Evolutionary conservation across 2,888 invertebrate genomes (phyloP).

Genomic region (Drosophila falleni): DNA sequence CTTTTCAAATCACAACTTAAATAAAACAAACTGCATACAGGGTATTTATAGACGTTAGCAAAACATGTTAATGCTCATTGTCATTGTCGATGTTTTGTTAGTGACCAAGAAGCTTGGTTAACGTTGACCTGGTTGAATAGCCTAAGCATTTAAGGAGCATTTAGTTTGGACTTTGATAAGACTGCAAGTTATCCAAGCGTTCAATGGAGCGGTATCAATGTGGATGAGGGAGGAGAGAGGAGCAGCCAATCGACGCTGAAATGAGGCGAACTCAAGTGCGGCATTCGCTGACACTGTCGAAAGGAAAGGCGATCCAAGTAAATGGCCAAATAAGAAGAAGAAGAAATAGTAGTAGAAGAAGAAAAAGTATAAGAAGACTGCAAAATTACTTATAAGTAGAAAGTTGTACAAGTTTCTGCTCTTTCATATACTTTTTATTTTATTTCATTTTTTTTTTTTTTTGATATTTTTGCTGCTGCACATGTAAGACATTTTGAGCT

Average conservation of each 20-base stretch:
- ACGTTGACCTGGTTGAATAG: conserved; percentile 23
- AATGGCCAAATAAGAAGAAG: conserved; percentile 47
- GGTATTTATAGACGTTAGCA: background rate
- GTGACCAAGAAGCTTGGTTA: conserved; percentile 4
- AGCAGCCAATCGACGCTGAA: conserved; percentile 52
- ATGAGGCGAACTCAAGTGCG: conserved; percentile 76
- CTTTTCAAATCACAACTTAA: background rate
- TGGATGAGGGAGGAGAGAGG: background rate
- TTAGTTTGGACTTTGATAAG: conserved; percentile 55
- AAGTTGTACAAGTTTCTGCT: conserved; percentile 74
- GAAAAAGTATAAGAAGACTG: conserved; percentile 39
- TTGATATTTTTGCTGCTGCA: conserved; percentile 44
- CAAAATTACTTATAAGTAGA: conserved; percentile 77
- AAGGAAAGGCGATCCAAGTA: conserved; percentile 43
- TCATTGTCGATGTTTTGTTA: conserved; percentile 4
- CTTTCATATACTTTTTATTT: conserved; percentile 37
- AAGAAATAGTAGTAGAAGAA: background rate
- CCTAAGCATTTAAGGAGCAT: conserved; percentile 41
- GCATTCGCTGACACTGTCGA: conserved; percentile 21
- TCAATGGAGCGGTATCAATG: conserved; percentile 60
- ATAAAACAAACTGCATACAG: background rate
- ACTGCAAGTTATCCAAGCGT: conserved; percentile 49
- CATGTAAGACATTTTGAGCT: conserved; percentile 78
- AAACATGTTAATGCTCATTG: background rate
- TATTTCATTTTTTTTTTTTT: conserved; percentile 14